Conservation (phyloP, 2,888 invertebrate genomes). For the Heteromyza rotundicornis region DNA sequence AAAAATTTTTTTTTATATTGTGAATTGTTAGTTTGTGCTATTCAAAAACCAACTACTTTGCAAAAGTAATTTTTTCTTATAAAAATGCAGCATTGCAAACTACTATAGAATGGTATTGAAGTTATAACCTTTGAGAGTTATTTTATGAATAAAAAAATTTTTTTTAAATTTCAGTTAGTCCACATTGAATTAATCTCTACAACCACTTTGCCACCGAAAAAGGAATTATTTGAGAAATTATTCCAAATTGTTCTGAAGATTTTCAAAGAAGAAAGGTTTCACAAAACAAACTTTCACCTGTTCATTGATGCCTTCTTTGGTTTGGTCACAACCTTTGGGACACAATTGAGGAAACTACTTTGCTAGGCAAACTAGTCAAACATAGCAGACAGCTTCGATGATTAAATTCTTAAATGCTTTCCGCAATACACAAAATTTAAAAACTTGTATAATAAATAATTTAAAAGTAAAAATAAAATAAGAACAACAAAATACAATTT, state of each 20-base stretch:
- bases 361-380: background rate
- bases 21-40: no score
- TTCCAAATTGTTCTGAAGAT: background rate
- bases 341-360: background rate
- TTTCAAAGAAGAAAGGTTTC: background rate
- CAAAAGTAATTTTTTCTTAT: no score
- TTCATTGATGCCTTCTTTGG: background rate
- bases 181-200: background rate
- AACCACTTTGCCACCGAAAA: background rate
- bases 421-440: no score
- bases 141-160: no score
- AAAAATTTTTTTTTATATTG: no score
- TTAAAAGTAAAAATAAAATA: background rate
- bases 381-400: background rate
- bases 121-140: no score
- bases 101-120: no score
- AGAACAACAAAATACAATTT: background rate
- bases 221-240: background rate
- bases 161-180: background rate
- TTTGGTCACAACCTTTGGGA: background rate
- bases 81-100: no score
- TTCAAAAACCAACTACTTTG: no score
- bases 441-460: slow-evolving; percentile 10
- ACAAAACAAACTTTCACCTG: background rate
- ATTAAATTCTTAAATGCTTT: background rate